phyloP scores from a whole-genome alignment of 2,113 vertebrate species.

The Triplophysa siluroides region DNA sequence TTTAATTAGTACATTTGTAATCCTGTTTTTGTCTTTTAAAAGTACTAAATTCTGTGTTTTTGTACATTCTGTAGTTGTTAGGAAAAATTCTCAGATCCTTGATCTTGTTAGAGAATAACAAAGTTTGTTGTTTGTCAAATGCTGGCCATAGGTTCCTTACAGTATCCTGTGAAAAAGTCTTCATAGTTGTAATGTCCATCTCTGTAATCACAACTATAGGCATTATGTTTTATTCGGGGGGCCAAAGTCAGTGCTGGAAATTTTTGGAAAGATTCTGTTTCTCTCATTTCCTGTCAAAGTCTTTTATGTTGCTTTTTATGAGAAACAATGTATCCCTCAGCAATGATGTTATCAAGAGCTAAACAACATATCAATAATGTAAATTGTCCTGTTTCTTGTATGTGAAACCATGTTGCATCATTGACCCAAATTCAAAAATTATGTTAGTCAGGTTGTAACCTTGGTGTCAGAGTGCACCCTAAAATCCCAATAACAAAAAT shows the following conservation, averaged over 20 bases:
- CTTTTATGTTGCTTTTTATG: neutral
- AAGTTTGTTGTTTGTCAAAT: neutral
- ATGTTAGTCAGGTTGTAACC: neutral
- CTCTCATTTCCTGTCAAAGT: neutral
- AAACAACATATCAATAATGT: neutral
- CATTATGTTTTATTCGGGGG: neutral
- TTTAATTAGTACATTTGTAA: neutral
- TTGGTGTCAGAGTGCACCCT: neutral
- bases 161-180: neutral
- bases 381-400: neutral
- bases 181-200: neutral
- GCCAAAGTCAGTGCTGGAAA: neutral
- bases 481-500: neutral
- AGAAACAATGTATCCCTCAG: neutral
- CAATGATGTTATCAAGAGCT: neutral
- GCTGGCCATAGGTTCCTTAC: neutral
- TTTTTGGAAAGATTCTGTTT: neutral
- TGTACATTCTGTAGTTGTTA: neutral
- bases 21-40: neutral
- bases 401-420: slow-evolving; percentile 8
- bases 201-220: neutral
- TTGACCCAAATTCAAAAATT: neutral
- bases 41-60: neutral
- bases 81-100: neutral
- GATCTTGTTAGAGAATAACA: neutral